These are phyloP conservation scores for Digitonthophagus gazella DNA, from an alignment of 2,888 invertebrate species.

Conservation along the genomic window DNA sequence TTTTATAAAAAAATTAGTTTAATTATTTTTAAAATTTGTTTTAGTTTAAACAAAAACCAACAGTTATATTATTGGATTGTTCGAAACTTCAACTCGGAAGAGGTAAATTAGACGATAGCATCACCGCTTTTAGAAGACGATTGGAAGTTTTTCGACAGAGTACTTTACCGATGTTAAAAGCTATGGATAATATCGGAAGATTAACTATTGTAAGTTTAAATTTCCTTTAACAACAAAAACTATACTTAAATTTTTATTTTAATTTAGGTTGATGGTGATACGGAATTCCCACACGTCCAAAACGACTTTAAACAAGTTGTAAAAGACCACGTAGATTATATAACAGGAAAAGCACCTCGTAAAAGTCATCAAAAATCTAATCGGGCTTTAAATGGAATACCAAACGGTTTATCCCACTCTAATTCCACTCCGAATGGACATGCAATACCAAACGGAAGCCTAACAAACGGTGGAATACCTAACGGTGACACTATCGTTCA, in stretches of 20 bases:
- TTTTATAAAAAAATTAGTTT: too few relatives aligned
- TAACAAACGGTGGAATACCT: slow-evolving; percentile 33
- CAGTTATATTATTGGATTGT: slow-evolving; percentile 84
- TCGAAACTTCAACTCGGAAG: slow-evolving; percentile 85
- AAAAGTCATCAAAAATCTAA: slow-evolving; percentile 20
- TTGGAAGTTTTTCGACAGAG: slow-evolving; percentile 84
- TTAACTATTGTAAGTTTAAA: slow-evolving; percentile 81
- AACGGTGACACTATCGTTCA: slow-evolving; percentile 40
- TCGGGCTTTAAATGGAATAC: slow-evolving; percentile 20
- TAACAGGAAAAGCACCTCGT: slow-evolving; percentile 46
- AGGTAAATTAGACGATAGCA: slow-evolving; percentile 81
- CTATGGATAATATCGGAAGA: slow-evolving; percentile 76
- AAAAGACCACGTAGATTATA: slow-evolving; percentile 65
- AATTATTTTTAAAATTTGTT: slow-evolving; percentile 32
- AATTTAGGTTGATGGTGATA: slow-evolving; percentile 79
- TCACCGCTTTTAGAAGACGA: slow-evolving; percentile 78
- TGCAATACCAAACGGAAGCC: slow-evolving; percentile 22
- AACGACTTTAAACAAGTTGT: slow-evolving; percentile 72
- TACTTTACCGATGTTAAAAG: slow-evolving; percentile 85
- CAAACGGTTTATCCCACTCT: slow-evolving; percentile 21
- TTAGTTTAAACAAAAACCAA: slow-evolving; percentile 74
- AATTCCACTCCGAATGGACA: slow-evolving; percentile 20
- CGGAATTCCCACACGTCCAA: slow-evolving; percentile 75
- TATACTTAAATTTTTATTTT: slow-evolving; percentile 16
- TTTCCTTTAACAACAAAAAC: too few relatives aligned